Evolutionary conservation across 2,113 vertebrate genomes (phyloP), one percentile per base, ranked within the genome.

Genomic region (Greenwoodochromis staneri): DNA sequence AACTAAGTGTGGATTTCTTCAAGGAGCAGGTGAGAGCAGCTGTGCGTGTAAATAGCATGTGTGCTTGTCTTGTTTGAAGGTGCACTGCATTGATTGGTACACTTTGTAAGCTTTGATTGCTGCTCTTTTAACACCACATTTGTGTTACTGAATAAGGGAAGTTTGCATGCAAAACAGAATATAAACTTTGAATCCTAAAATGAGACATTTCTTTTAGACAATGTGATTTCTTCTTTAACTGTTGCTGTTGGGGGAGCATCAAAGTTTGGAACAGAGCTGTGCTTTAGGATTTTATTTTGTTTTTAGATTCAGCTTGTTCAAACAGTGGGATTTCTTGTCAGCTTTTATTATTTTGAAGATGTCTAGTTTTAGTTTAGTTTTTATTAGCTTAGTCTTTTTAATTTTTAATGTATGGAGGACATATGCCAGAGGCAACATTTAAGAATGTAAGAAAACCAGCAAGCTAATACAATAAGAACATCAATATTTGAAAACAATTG

Each of bases 1-100:
- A 91, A 83, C 96, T 97, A 3, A 96, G 95, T 61, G 91, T 96
- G 90, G 96, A 97, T 89, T 97, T 97, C 93, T 97, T 97, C 87
- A 94, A 92, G 87, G 91, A 96, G 36, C 97, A 97, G 97, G 96
- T 97, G 11, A 40, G 92, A 80, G 54, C 51, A 61, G 36, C 27
- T 63, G 57, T 59, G 53, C 7, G 29, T 59, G 9, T 47, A 6
- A 78, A 78, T 78, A n/a, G 71, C 42, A 34, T n/a, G 45, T 3
- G 10, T 78, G 45, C 27, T 78, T 49, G 42, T 31, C 71, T 31
- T 49, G 16, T 49, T 49, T 51, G 73, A 78, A 31, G 45, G 16
- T 78, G 3, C 45, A 49, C 45, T 78, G 71, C 27, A 49, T 49
- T 49, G 11, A n/a, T 49, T n/a, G 27, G 71, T 31, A 1, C 10